A percentile compares a stretch with the other conserved stretches of the same genome.
These are phyloP conservation scores for Corapipo altera DNA, from an alignment of 2,113 vertebrate genomes.

Conservation along the genomic window DNA sequence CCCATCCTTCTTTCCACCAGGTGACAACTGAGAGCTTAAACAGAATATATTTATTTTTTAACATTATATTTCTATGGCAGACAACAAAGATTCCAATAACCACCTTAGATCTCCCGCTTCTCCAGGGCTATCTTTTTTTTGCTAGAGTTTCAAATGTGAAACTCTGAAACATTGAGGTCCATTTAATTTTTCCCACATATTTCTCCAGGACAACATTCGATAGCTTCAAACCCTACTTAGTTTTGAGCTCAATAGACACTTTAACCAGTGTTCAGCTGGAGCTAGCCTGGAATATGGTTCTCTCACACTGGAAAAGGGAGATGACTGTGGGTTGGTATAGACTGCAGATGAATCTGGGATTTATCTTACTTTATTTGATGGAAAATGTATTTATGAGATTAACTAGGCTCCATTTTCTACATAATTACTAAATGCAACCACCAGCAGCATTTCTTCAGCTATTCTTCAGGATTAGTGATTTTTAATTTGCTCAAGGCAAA, in stretches of 20 bases:
- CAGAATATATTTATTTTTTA: not conserved
- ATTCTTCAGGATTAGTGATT: not conserved
- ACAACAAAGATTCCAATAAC: not conserved
- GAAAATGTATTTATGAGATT: not conserved
- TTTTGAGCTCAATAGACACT: not conserved
- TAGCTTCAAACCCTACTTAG: not conserved
- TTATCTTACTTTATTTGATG: not conserved
- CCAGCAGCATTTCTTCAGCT: not conserved
- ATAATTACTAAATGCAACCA: not conserved
- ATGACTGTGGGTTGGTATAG: not conserved
- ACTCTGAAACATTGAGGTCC: not conserved
- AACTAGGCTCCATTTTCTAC: not conserved
- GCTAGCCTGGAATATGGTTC: not conserved
- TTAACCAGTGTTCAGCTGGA: not conserved
- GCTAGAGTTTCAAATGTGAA: not conserved
- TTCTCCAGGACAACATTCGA: not conserved
- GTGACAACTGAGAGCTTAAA: not conserved
- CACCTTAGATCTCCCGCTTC: not conserved
- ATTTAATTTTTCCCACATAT: not conserved
- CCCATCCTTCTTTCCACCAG: not conserved
- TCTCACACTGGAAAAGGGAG: not conserved
- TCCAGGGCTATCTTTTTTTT: not conserved
- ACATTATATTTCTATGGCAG: not conserved
- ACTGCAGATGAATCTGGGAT: not conserved
- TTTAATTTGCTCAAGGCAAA: not conserved